phyloP scores from a whole-genome alignment of 2,113 vertebrate genomes.

The Petaurus breviceps region DNA sequence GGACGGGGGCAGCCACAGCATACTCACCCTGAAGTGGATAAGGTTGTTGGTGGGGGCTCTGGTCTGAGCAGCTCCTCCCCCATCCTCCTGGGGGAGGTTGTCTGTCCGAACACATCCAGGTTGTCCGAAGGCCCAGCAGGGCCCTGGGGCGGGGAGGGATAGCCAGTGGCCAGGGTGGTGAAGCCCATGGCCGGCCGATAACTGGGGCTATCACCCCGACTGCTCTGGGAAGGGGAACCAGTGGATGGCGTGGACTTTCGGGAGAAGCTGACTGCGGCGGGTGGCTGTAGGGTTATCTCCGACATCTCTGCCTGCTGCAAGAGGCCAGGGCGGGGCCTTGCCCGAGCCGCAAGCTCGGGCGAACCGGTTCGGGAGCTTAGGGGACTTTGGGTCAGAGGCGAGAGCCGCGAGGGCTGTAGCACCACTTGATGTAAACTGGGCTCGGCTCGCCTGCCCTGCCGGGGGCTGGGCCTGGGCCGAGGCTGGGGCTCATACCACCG shows the following conservation, averaged over 20 bases:
- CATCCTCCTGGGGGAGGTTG: conserved; percentile 92
- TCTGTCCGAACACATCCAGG: conserved; percentile 95
- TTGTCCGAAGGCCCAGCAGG: conserved; percentile 90
- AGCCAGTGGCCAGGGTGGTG: conserved; percentile 92
- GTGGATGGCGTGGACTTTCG: conserved; percentile 93
- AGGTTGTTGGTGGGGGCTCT: conserved; percentile 92
- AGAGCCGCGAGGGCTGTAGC: conserved; percentile 97
- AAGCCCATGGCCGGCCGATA: conserved; percentile 91
- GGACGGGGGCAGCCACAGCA: conserved; percentile 30
- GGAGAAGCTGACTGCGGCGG: conserved; percentile 93
- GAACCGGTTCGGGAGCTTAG: conserved; percentile 96
- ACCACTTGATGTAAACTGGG: conserved; percentile 98
- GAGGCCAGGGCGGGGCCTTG: conserved; percentile 93
- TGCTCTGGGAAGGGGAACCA: conserved; percentile 92
- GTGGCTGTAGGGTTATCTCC: conserved; percentile 94
- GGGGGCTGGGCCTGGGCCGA: conserved; percentile 95
- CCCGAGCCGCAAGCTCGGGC: conserved; percentile 94
- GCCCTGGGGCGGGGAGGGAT: conserved; percentile 85
- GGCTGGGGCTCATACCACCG: conserved; percentile 97
- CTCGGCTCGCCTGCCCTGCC: conserved; percentile 93
- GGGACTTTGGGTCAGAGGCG: conserved; percentile 98
- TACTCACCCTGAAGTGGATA: conserved; percentile 98
- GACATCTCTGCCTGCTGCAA: conserved; percentile 95
- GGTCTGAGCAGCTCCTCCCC: conserved; percentile 96
- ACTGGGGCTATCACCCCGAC: conserved; percentile 89